These are phyloP conservation scores for Papilio xuthus DNA, from an alignment of 1,140 invertebrate species.

Conservation along the genomic window DNA sequence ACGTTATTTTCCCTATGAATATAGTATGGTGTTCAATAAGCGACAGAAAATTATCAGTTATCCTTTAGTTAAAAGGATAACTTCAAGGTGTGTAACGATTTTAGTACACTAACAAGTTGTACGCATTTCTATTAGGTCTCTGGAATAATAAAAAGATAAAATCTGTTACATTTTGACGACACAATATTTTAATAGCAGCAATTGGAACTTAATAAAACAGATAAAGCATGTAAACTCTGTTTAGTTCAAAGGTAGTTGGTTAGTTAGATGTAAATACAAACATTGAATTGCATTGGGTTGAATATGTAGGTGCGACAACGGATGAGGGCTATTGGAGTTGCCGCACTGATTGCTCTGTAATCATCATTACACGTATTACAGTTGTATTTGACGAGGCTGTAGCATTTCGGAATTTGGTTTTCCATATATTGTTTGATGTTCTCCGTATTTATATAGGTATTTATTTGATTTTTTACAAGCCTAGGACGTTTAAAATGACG, in stretches of 20 bases:
- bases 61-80: background rate
- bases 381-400: slow-evolving; percentile 4
- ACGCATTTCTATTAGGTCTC: background rate
- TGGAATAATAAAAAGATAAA: background rate
- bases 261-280: background rate
- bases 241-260: too few relatives aligned
- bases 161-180: too few relatives aligned
- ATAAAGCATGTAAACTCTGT: too few relatives aligned
- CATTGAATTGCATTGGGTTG: background rate
- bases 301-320: slow-evolving; percentile 9
- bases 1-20: background rate
- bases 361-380: background rate
- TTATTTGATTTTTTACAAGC: background rate
- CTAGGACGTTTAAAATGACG: background rate
- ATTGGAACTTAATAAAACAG: too few relatives aligned
- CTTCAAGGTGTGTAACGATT: background rate
- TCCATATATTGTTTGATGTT: background rate
- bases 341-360: slow-evolving; percentile 1
- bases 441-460: background rate
- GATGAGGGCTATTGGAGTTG: slow-evolving; percentile 7
- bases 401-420: background rate
- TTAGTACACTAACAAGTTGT: background rate
- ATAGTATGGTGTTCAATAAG: background rate
- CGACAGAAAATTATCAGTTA: background rate
- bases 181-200: too few relatives aligned